These are phyloP conservation scores for Gobiocypris rarus DNA, from an alignment of 2,113 vertebrate species.

Conservation along the genomic window DNA sequence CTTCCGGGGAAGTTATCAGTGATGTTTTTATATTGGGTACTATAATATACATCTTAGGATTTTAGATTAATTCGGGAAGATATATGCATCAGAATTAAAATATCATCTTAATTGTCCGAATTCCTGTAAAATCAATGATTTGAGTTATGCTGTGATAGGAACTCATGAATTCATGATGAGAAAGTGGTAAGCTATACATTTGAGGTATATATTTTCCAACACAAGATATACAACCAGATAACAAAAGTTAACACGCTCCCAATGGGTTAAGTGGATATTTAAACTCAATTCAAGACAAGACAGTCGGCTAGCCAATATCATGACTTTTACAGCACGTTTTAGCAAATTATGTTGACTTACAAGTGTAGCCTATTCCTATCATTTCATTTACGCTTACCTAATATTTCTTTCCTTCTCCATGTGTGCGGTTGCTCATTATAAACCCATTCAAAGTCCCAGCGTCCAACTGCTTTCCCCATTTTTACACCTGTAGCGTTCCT, in stretches of 20 bases:
- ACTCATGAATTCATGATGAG: background rate
- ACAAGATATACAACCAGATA: background rate
- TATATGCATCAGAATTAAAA: background rate
- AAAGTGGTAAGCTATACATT: background rate
- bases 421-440: conserved; percentile 96
- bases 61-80: background rate
- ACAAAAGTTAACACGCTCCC: background rate
- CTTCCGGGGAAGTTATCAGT: background rate
- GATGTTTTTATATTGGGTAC: too few relatives aligned
- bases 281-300: background rate
- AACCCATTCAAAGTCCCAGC: conserved; percentile 95
- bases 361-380: background rate
- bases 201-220: background rate
- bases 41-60: background rate
- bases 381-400: conserved; percentile 79
- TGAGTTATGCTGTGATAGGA: background rate
- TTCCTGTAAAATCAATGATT: background rate
- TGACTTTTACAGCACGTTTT: background rate
- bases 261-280: background rate
- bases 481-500: conserved; percentile 36
- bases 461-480: conserved; percentile 85
- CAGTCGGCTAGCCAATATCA: background rate
- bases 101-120: background rate
- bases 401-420: conserved; percentile 89
- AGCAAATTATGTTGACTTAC: background rate